Conservation (phyloP, 2,888 invertebrate species). For the Parelbella ahira region DNA sequence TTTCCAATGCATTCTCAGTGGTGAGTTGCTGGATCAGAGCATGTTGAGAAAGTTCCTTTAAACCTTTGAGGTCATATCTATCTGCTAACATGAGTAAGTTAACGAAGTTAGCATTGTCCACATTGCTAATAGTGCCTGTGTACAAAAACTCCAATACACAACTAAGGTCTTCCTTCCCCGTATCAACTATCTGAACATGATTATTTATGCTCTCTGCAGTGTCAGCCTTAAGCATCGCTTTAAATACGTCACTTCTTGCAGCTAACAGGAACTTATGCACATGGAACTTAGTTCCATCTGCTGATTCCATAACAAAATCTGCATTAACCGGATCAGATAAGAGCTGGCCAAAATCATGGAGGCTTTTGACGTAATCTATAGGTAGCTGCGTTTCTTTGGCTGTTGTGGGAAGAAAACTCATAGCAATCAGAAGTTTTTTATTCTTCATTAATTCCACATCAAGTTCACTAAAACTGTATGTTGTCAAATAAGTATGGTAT, state of each 20-base stretch:
- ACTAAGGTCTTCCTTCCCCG: conserved; percentile 53
- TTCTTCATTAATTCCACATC: conserved; percentile 57
- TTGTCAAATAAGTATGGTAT: conserved; percentile 46
- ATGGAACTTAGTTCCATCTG: conserved; percentile 55
- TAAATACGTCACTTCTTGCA: conserved; percentile 66
- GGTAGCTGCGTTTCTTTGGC: conserved; percentile 16
- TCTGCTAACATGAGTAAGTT: conserved; percentile 62
- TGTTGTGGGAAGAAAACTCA: conserved; percentile 24
- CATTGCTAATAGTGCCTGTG: conserved; percentile 54
- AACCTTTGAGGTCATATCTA: conserved; percentile 54
- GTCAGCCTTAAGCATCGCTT: conserved; percentile 69
- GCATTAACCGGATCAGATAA: conserved; percentile 55
- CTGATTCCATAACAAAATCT: conserved; percentile 64
- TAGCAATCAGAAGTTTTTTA: conserved; percentile 51
- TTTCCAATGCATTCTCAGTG: conserved; percentile 57
- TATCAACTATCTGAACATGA: conserved; percentile 58
- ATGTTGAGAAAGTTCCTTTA: conserved; percentile 52
- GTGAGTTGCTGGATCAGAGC: conserved; percentile 49
- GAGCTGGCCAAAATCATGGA: conserved; percentile 54
- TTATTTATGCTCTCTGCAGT: conserved; percentile 65
- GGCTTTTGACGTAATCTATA: conserved; percentile 41
- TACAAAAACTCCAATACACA: conserved; percentile 62
- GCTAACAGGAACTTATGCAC: conserved; percentile 59
- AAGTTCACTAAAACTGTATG: conserved; percentile 53
- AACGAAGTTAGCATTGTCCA: conserved; percentile 49